Conservation (phyloP, 2,888 invertebrate genomes). For the Villa cingulata region DNA sequence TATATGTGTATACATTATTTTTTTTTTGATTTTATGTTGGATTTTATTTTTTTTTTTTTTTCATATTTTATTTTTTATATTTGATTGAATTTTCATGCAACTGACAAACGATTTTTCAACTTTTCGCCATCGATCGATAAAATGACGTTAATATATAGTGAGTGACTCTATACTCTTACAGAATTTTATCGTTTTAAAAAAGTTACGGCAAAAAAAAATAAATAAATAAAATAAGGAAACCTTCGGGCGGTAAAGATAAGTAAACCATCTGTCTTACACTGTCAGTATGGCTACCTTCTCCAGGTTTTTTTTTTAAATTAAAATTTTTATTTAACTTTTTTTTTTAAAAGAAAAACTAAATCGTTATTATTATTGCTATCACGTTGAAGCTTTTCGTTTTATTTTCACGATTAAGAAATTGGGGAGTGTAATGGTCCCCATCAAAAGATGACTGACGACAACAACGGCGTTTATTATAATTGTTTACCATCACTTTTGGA, state of each 20-base stretch:
- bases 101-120: conserved; percentile 6
- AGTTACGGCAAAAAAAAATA: no score
- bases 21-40: no score
- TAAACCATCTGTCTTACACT: background rate
- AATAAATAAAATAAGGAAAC: background rate
- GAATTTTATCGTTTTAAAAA: no score
- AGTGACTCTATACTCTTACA: no score
- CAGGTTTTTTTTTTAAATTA: background rate
- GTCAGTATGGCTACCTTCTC: background rate
- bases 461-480: no score
- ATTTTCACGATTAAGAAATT: background rate
- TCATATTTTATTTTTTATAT: background rate
- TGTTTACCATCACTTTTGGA: background rate
- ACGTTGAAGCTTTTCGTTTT: no score
- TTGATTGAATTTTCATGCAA: background rate
- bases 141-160: background rate
- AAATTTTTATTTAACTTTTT: no score
- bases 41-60: background rate
- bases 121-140: conserved; percentile 5
- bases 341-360: no score
- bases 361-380: no score
- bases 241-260: background rate
- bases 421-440: background rate
- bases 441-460: background rate
- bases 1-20: no score